These are phyloP conservation scores for Heliconius hewitsoni DNA, from an alignment of 1,140 invertebrate species.

Conservation along the genomic window DNA sequence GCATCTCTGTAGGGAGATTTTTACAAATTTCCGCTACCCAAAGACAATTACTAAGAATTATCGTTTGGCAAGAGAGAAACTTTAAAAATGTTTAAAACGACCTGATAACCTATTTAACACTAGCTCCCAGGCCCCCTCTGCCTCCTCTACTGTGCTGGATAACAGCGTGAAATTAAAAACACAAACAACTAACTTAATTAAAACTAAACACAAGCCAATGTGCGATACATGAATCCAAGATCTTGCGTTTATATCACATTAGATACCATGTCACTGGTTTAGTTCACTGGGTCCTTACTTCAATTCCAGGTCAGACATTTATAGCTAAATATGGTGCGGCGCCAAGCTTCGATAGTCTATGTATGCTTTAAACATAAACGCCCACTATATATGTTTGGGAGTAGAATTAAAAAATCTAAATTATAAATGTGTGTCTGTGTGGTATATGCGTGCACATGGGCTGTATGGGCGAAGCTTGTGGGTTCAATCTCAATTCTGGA, in stretches of 20 bases:
- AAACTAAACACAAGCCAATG: neutral
- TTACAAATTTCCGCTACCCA: too few species aligned
- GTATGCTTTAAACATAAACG: slow-evolving; percentile 1
- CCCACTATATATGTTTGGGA: neutral
- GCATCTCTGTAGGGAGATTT: too few species aligned
- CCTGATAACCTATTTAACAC: too few species aligned
- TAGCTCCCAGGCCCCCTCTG: too few species aligned
- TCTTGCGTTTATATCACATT: neutral
- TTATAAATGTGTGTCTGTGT: neutral
- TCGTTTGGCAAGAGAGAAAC: too few species aligned
- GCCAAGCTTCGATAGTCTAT: slow-evolving; percentile 23
- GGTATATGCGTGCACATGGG: too few species aligned
- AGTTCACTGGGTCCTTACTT: slow-evolving; percentile 36
- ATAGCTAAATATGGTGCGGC: slow-evolving; percentile 33
- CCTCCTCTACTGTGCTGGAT: too few species aligned
- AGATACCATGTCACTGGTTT: slow-evolving; percentile 38
- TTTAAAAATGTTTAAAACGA: too few species aligned
- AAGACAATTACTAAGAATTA: too few species aligned
- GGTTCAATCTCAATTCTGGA: neutral
- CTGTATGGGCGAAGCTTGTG: neutral
- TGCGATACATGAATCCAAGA: neutral
- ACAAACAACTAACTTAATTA: neutral
- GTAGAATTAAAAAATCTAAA: neutral
- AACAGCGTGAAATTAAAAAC: too few species aligned
- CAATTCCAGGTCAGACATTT: slow-evolving; percentile 37